Percentiles rank a stretch among this genome's conserved stretches.
Evolutionary conservation across 64 coral and sea anemone species (phyloP).

Genomic region (Porites lutea): DNA sequence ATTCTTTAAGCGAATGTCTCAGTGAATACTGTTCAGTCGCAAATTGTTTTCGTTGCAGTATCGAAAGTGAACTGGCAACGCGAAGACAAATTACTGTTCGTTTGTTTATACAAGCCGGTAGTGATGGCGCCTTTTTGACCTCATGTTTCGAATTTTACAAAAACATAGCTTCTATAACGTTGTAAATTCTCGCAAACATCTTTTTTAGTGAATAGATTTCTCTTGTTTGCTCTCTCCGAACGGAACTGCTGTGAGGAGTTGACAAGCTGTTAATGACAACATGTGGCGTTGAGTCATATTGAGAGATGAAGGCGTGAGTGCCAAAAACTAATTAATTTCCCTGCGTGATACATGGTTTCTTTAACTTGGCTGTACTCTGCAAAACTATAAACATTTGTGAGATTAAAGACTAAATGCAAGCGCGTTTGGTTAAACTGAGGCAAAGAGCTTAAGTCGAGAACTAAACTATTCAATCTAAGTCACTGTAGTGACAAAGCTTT

Average conservation of each 20-base stretch:
- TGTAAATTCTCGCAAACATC: constrained; percentile 38
- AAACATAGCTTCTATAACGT: background rate
- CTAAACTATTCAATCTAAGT: constrained; percentile 44
- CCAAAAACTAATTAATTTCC: constrained; percentile 78
- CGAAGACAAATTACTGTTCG: constrained; percentile 9
- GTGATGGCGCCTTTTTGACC: constrained; percentile 31
- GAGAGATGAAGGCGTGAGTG: constrained; percentile 42
- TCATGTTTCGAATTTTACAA: constrained; percentile 10
- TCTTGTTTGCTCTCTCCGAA: constrained; percentile 13
- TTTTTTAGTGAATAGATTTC: background rate
- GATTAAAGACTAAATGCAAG: constrained; percentile 55
- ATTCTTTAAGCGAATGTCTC: background rate
- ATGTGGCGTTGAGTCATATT: constrained; percentile 34
- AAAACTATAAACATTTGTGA: constrained; percentile 59
- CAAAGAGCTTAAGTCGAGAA: constrained; percentile 18
- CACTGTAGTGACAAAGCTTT: background rate
- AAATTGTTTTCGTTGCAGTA: background rate
- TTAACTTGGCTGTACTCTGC: constrained; percentile 30
- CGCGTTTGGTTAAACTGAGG: constrained; percentile 45
- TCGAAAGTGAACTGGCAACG: constrained; percentile 2
- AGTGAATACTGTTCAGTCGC: background rate
- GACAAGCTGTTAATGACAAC: constrained; percentile 40
- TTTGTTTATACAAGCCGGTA: constrained; percentile 27
- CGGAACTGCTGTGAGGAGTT: constrained; percentile 44
- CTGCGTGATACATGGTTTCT: constrained; percentile 54